Evolutionary conservation across 2,888 invertebrate genomes (phyloP).

Genomic region (Callyntrura sp.): DNA sequence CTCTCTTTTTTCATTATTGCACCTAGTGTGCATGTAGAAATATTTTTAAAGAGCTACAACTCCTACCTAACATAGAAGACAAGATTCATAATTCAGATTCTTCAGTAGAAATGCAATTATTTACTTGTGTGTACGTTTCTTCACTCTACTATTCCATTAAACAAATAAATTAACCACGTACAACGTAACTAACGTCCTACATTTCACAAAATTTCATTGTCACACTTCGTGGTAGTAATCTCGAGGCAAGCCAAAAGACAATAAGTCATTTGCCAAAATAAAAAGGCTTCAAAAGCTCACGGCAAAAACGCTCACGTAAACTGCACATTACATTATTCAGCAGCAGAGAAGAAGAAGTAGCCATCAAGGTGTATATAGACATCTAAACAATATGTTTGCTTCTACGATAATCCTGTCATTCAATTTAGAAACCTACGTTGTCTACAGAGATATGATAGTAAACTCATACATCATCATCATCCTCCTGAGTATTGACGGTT

Average conservation of each 20-base stretch:
- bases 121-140: not conserved
- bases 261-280: conserved; percentile 44
- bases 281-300: not conserved
- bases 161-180: conserved; percentile 37
- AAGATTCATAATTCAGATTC: conserved; percentile 2
- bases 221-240: conserved; percentile 47
- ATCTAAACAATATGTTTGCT: too few species aligned
- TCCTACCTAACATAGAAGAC: not conserved
- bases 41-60: not conserved
- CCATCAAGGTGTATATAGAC: too few species aligned
- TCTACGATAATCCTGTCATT: too few species aligned
- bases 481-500: too few species aligned
- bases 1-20: too few species aligned
- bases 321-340: too few species aligned
- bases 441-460: too few species aligned
- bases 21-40: not conserved
- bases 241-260: conserved; percentile 41
- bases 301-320: not conserved
- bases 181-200: conserved; percentile 53
- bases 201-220: conserved; percentile 49
- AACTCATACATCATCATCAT: conserved; percentile 15
- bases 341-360: too few species aligned
- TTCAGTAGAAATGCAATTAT: too few species aligned
- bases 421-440: too few species aligned
- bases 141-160: conserved; percentile 28